phyloP scores from a whole-genome alignment of 2,888 invertebrate genomes.

The Cephus runcator region DNA sequence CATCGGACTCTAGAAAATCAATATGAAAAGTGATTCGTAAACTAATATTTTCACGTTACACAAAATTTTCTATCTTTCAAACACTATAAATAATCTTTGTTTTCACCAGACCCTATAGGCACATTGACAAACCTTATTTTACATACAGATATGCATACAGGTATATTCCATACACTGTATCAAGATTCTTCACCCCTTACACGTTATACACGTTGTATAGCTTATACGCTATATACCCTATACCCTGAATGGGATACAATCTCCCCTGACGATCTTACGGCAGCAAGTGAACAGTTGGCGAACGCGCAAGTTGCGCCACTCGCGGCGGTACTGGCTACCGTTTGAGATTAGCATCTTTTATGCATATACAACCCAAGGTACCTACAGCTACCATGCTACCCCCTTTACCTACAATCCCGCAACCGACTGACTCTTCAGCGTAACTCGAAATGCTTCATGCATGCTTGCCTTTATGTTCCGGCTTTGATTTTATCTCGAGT shows the following conservation, averaged over 20 bases:
- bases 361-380: constrained; percentile 35
- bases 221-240: not conserved
- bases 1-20: too few relatives aligned
- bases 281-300: constrained; percentile 49
- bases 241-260: constrained; percentile 30
- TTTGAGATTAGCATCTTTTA: constrained; percentile 58
- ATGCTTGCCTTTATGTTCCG: constrained; percentile 18
- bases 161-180: not conserved
- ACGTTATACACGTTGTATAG: too few relatives aligned
- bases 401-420: not conserved
- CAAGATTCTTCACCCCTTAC: too few relatives aligned
- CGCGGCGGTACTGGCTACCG: constrained; percentile 56
- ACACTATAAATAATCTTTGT: too few relatives aligned
- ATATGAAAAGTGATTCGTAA: too few relatives aligned
- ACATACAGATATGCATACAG: not conserved
- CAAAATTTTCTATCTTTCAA: too few relatives aligned
- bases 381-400: constrained; percentile 1
- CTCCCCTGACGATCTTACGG: constrained; percentile 51
- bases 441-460: too few relatives aligned
- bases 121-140: not conserved
- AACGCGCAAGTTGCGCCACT: constrained; percentile 44
- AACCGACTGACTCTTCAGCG: too few relatives aligned
- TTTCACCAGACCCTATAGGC: too few relatives aligned
- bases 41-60: too few relatives aligned
- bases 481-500: constrained; percentile 39